Evolutionary conservation across 92 coral and sea anemone species (phyloP).

Genomic region (Chrysogorgia sp.): DNA sequence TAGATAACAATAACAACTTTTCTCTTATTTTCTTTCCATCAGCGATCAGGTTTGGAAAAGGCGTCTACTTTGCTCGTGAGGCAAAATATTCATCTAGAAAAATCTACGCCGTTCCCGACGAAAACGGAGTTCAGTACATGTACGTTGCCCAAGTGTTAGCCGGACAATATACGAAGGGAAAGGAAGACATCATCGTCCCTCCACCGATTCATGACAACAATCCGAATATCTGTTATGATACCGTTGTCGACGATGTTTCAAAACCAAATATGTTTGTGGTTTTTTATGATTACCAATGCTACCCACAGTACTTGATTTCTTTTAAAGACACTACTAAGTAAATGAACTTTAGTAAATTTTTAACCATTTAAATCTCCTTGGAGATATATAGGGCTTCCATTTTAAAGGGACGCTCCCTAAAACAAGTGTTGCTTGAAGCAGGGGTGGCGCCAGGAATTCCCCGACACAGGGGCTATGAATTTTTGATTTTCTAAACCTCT

Average conservation of each 20-base stretch:
- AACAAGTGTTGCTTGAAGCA: too few species aligned
- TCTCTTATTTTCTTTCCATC: background rate
- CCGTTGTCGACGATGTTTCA: constrained; percentile 52
- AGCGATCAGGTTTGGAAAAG: constrained; percentile 46
- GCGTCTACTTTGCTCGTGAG: constrained; percentile 42
- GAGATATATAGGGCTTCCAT: too few species aligned
- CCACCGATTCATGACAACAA: constrained; percentile 31
- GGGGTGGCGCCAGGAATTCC: too few species aligned
- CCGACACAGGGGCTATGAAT: too few species aligned
- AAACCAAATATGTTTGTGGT: constrained; percentile 63
- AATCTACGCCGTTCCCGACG: constrained; percentile 31
- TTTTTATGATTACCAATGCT: constrained; percentile 57
- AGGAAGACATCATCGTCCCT: constrained; percentile 38
- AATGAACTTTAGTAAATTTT: too few species aligned
- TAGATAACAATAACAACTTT: too few species aligned
- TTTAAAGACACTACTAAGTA: constrained; percentile 1
- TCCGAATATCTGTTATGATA: constrained; percentile 42
- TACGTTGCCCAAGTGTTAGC: constrained; percentile 67
- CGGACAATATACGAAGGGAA: constrained; percentile 61
- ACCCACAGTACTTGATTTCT: constrained; percentile 64
- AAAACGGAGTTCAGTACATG: constrained; percentile 44
- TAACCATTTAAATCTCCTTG: too few species aligned
- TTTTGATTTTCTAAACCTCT: too few species aligned
- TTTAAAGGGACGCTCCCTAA: too few species aligned
- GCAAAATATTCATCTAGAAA: constrained; percentile 24